A percentile compares a stretch with the other conserved stretches of the same genome.
Conservation (phyloP, 2,113 vertebrate species). For the Varanus komodoensis region DNA sequence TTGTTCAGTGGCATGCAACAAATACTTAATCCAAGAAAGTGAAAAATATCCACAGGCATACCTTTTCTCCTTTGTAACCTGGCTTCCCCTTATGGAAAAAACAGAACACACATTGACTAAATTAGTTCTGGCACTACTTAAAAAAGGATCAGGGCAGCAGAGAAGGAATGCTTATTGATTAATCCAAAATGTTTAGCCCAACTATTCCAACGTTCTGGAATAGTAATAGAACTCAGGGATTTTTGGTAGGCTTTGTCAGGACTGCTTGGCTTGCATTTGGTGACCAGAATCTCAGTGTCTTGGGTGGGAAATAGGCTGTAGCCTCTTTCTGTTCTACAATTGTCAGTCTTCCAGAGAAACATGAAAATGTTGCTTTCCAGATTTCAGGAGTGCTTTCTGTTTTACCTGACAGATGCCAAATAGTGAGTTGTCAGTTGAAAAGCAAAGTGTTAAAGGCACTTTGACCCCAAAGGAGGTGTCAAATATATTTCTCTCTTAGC, state of each 20-base stretch:
- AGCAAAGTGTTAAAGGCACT: too few species aligned
- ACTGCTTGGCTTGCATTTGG: neutral
- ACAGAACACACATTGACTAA: conserved; percentile 8
- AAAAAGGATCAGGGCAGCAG: neutral
- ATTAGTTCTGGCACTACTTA: neutral
- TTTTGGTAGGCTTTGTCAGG: neutral
- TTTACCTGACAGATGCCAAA: too few species aligned
- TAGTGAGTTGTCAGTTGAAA: too few species aligned
- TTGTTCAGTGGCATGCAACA: neutral
- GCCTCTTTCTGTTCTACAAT: neutral
- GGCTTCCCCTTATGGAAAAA: conserved; percentile 83
- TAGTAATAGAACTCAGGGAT: neutral
- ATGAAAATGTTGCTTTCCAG: neutral
- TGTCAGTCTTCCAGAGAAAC: neutral
- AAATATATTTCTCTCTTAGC: too few species aligned
- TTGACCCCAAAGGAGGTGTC: too few species aligned
- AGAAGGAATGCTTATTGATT: neutral
- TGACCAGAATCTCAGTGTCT: neutral
- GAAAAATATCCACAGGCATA: conserved; percentile 57
- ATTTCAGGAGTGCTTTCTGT: neutral
- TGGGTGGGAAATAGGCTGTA: neutral
- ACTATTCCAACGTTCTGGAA: too few species aligned
- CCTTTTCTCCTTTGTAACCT: conserved; percentile 91
- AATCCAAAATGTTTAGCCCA: neutral
- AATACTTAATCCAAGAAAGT: conserved; percentile 2